Evolutionary conservation across 2,797 vertebrate genomes (phyloP).

Genomic region (Carcharodon carcharias): DNA sequence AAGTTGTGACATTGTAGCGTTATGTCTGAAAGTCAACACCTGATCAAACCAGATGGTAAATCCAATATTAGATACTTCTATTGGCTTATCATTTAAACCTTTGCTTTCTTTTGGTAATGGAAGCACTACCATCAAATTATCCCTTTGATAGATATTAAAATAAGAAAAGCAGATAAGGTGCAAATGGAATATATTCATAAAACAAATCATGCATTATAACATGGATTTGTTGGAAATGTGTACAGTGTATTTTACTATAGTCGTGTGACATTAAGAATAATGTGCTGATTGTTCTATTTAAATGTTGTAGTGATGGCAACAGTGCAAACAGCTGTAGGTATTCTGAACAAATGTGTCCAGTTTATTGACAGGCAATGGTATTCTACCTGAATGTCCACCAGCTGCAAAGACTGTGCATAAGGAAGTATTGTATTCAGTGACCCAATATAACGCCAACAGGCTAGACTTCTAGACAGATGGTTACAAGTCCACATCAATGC

Average conservation of each 20-base stretch:
- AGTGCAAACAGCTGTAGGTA: background rate
- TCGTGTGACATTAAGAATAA: background rate
- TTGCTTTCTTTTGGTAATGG: background rate
- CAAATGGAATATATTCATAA: background rate
- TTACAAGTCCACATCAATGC: background rate
- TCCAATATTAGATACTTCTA: background rate
- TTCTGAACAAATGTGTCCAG: background rate
- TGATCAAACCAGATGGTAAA: background rate
- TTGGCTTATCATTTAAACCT: background rate
- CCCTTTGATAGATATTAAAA: background rate
- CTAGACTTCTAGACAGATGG: background rate
- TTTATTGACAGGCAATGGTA: background rate
- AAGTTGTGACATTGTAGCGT: background rate
- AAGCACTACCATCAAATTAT: background rate
- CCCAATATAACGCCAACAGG: background rate
- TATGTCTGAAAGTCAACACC: background rate
- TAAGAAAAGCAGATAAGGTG: background rate
- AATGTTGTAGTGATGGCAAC: background rate
- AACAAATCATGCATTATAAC: background rate
- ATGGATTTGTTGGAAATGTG: background rate
- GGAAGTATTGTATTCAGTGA: background rate
- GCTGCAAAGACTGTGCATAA: background rate
- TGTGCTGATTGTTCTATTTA: background rate
- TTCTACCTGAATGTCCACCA: background rate
- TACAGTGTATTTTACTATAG: background rate